Conservation (phyloP, 2,113 vertebrate species). For the Chrysochloris asiatica region DNA sequence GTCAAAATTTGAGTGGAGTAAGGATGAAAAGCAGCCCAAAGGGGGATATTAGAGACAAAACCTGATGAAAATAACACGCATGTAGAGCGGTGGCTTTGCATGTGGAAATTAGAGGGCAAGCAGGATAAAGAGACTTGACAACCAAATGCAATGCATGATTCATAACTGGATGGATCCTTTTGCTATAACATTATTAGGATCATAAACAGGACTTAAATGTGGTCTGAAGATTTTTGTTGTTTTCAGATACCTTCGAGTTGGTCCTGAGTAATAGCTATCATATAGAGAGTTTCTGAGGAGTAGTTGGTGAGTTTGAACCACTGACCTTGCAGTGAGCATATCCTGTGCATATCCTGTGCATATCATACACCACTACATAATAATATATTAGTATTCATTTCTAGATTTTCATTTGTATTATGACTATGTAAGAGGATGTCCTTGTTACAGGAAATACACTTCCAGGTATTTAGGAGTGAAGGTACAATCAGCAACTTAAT, state of each 20-base stretch:
- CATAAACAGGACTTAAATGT: not conserved
- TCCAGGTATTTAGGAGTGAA: not conserved
- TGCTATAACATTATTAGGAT: not conserved
- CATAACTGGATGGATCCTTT: not conserved
- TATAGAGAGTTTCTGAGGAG: too few species aligned
- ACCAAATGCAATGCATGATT: not conserved
- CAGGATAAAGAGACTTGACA: not conserved
- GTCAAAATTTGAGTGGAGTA: not conserved
- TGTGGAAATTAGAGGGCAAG: not conserved
- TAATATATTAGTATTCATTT: not conserved
- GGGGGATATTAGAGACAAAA: not conserved
- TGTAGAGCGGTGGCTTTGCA: too few species aligned
- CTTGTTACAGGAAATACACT: conserved; percentile 10
- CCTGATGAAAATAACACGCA: not conserved
- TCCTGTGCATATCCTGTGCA: too few species aligned
- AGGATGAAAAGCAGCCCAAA: not conserved
- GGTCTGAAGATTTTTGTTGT: conserved; percentile 23
- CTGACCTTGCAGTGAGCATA: too few species aligned
- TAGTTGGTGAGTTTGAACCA: too few species aligned
- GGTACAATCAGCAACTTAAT: not conserved
- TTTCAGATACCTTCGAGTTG: too few species aligned
- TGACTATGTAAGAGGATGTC: not conserved
- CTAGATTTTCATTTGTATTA: not conserved
- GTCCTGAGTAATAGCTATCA: too few species aligned
- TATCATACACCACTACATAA: too few species aligned